A percentile compares a stretch with the other conserved stretches of the same genome.
Evolutionary conservation across 2,888 invertebrate species (phyloP).

Genomic region (Blastobasis adustella): DNA sequence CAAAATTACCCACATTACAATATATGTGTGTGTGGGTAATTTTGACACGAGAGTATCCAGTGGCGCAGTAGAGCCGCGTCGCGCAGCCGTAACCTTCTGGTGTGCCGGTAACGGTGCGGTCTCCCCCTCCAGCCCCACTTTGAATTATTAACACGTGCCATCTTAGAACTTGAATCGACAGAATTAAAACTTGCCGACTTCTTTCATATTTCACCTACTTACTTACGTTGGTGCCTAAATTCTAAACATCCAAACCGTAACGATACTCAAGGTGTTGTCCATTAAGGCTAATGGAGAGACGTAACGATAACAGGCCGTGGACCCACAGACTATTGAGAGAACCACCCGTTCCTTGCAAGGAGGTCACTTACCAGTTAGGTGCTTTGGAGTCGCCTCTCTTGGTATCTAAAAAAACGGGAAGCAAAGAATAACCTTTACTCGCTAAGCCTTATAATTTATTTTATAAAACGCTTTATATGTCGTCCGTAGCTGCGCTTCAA

Average conservation of each 20-base stretch:
- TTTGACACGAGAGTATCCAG: too few species aligned
- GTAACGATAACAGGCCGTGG: slow-evolving; percentile 3
- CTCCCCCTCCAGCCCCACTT: slow-evolving; percentile 28
- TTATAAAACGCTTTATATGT: too few species aligned
- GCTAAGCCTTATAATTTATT: too few species aligned
- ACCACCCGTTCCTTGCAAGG: too few species aligned
- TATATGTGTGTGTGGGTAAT: too few species aligned
- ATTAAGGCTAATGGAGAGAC: background rate
- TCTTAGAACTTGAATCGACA: slow-evolving; percentile 63
- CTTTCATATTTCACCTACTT: slow-evolving; percentile 59
- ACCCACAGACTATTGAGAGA: background rate
- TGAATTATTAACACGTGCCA: slow-evolving; percentile 66
- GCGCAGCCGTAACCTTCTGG: slow-evolving; percentile 27
- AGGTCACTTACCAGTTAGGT: too few species aligned
- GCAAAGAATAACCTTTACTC: too few species aligned
- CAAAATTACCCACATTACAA: too few species aligned
- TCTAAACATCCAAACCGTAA: background rate
- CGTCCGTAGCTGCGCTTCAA: too few species aligned
- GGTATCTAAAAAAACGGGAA: too few species aligned
- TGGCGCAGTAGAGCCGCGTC: background rate
- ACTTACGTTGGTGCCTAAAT: slow-evolving; percentile 25
- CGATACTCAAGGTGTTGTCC: background rate
- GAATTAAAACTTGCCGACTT: slow-evolving; percentile 63
- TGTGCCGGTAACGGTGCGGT: slow-evolving; percentile 49
- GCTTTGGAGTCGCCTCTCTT: too few species aligned